Evolutionary conservation across 2,888 invertebrate species (phyloP), one percentile per base, ranked within the genome.

Genomic region (Protonemura montana): DNA sequence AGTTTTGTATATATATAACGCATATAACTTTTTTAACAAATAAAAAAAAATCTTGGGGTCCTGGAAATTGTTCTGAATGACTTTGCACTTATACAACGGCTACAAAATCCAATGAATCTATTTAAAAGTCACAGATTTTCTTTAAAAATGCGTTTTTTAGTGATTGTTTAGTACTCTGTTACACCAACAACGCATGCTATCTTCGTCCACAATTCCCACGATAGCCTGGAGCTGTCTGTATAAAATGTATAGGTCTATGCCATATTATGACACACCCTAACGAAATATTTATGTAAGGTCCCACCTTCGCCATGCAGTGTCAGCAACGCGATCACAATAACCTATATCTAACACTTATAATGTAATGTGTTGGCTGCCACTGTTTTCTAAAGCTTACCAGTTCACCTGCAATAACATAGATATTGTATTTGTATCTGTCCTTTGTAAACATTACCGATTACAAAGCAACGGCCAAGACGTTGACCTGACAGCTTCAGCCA

Each of bases 351-450:
- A 59, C 59, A 59, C 21, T n/a, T n/a, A n/a, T 59, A 59, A 16
- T 59, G 59, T 59, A 59, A 59, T 59, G 59, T 13, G 59, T 13
- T 10, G 1, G 21, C 21, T 10, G 59, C 59, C 59, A 59, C 59
- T 59, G 59, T 59, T 59, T 59, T 59, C 59, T 59, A 59, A 59
- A 59, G 59, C 59, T 59, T 59, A 59, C 59, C 16, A 59, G 59
- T 59, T 59, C 59, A 59, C 59, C 59, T 59, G 59, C 59, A 59
- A 59, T 59, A 59, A 59, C 59, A 59, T 1, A 59, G 59, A 59
- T 59, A 59, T 59, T 59, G 59, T 59, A 59, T 59, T 59, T 59
- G 59, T 59, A 59, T 59, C 59, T 59, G 59, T 59, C 59, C 59
- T 59, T 21, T 16, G 59, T 13, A 59, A 59, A 59, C 59, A 59